phyloP scores from a whole-genome alignment of 1,140 invertebrate genomes.

The Drosophila eugracilis region DNA sequence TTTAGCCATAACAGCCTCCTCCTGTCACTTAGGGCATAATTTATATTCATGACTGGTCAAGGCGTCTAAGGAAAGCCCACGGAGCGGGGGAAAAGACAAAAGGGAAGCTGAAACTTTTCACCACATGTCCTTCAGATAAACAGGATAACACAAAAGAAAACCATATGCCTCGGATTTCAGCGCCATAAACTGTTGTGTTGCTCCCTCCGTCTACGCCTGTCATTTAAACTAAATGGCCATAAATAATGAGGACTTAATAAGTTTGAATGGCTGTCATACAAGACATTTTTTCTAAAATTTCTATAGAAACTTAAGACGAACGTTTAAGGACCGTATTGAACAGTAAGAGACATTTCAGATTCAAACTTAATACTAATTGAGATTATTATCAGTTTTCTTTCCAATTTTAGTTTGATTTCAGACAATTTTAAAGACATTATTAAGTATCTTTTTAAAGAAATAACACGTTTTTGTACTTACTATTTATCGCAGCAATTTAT shows the following conservation, averaged over 20 bases:
- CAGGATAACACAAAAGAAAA: constrained; percentile 26
- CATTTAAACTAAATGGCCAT: constrained; percentile 54
- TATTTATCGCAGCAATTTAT: no score
- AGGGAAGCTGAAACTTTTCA: background rate
- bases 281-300: constrained; percentile 1
- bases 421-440: no score
- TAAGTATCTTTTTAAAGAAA: no score
- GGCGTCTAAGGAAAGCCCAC: constrained; percentile 7
- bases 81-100: background rate
- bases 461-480: no score
- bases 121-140: constrained; percentile 32
- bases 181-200: constrained; percentile 48
- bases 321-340: no score
- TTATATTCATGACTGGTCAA: constrained; percentile 65
- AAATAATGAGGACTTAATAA: constrained; percentile 59
- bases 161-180: constrained; percentile 64
- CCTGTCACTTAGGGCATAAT: constrained; percentile 47
- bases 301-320: background rate
- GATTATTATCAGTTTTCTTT: no score
- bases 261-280: constrained; percentile 16
- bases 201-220: constrained; percentile 2
- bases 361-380: no score
- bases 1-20: constrained; percentile 30
- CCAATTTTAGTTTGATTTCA: no score
- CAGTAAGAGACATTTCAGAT: no score